Percentiles rank a stretch among this genome's conserved stretches.
Evolutionary conservation across 2,113 vertebrate genomes (phyloP).

Genomic region (Edolisoma coerulescens): DNA sequence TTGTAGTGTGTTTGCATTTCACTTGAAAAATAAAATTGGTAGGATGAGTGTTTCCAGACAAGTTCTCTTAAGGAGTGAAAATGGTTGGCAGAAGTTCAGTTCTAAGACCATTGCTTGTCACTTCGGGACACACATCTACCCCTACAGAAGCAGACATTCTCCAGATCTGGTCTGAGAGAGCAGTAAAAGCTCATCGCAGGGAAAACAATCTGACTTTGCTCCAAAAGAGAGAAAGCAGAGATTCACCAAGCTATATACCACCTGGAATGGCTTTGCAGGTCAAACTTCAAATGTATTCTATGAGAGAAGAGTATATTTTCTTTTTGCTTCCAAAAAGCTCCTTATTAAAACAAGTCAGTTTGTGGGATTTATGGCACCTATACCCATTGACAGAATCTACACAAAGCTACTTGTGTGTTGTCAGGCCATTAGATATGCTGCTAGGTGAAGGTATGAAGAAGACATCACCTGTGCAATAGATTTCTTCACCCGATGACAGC

Average conservation of each 20-base stretch:
- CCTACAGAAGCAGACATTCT: slow-evolving; percentile 31
- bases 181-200: slow-evolving; percentile 27
- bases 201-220: slow-evolving; percentile 2
- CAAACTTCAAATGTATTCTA: background rate
- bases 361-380: background rate
- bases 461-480: background rate
- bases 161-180: slow-evolving; percentile 6
- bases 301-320: background rate
- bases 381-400: background rate
- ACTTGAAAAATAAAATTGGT: background rate
- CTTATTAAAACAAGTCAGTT: background rate
- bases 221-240: background rate
- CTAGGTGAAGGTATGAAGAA: background rate
- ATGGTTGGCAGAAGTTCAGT: slow-evolving; percentile 3
- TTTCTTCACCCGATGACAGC: background rate
- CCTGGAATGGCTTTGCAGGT: slow-evolving; percentile 5
- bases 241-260: background rate
- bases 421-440: background rate
- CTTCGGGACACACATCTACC: background rate
- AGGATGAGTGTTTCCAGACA: slow-evolving; percentile 4
- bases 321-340: background rate
- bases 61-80: background rate
- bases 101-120: background rate
- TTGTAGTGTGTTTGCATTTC: background rate
- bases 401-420: background rate